phyloP scores from a whole-genome alignment of 2,113 vertebrate species.

The Macrotis lagotis region DNA sequence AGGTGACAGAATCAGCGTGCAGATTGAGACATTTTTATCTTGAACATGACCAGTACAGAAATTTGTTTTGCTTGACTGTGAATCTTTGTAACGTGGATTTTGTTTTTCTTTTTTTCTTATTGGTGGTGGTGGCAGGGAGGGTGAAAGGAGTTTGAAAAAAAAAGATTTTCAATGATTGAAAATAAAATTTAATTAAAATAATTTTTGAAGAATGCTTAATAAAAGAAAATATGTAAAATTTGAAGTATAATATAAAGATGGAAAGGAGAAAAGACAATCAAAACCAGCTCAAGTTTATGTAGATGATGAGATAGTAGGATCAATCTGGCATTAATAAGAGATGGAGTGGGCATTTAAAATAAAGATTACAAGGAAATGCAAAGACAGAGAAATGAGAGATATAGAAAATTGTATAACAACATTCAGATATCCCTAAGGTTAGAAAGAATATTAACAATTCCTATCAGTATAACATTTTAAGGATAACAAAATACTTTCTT shows the following conservation, averaged over 20 bases:
- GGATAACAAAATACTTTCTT: background rate
- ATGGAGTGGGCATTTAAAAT: background rate
- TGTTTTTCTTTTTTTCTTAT: background rate
- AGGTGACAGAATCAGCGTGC: background rate
- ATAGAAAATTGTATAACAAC: background rate
- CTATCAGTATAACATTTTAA: background rate
- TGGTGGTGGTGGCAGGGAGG: no score
- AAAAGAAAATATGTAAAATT: background rate
- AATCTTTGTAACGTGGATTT: background rate
- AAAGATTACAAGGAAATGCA: background rate
- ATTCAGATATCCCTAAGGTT: background rate
- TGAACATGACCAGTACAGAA: background rate
- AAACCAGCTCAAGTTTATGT: background rate
- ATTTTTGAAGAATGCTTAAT: background rate
- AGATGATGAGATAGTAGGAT: background rate
- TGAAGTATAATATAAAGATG: background rate
- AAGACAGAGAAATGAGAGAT: background rate
- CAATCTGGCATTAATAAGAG: background rate
- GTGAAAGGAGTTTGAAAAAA: background rate
- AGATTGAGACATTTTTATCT: background rate
- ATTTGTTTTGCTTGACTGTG: background rate
- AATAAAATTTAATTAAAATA: background rate
- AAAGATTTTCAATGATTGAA: background rate
- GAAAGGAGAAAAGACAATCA: background rate
- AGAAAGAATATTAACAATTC: background rate